phyloP scores from a whole-genome alignment of 2,888 invertebrate genomes.

The Drosophila austrosaltans region DNA sequence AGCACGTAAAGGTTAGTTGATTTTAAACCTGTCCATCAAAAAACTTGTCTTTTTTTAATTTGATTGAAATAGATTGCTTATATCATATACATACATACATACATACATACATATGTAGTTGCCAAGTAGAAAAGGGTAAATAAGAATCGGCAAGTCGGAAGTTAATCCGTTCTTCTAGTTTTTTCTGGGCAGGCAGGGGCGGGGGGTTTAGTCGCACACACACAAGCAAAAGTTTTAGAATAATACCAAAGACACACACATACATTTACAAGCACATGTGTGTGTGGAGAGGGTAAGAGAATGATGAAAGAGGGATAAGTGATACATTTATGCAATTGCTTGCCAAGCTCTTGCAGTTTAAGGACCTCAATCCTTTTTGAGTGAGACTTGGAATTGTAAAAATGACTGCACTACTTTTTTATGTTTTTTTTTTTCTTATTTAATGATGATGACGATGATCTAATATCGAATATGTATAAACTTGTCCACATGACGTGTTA shows the following conservation, averaged over 20 bases:
- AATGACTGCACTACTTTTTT: slow-evolving; percentile 17
- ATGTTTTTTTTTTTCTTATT: slow-evolving; percentile 11
- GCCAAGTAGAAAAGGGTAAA: no score
- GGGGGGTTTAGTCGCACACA: not conserved
- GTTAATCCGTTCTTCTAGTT: not conserved
- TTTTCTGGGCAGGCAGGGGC: no score
- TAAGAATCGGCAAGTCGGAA: no score
- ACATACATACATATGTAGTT: no score
- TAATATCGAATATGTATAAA: slow-evolving; percentile 39
- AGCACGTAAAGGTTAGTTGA: no score
- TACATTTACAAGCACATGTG: not conserved
- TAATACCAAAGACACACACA: not conserved
- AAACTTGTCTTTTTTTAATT: no score
- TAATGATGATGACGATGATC: slow-evolving; percentile 40
- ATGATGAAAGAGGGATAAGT: not conserved
- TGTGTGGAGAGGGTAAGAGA: not conserved
- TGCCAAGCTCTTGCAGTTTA: not conserved
- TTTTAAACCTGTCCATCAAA: no score
- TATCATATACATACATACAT: no score
- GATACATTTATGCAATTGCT: slow-evolving; percentile 10
- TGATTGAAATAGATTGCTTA: no score
- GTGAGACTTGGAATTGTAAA: slow-evolving; percentile 13
- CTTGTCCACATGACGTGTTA: slow-evolving; percentile 14
- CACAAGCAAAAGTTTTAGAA: slow-evolving; percentile 1
- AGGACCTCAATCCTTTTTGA: slow-evolving; percentile 8